Base-by-base conservation (phyloP, 2,113 vertebrate species). In the Forbesichthys agassizii region DNA sequence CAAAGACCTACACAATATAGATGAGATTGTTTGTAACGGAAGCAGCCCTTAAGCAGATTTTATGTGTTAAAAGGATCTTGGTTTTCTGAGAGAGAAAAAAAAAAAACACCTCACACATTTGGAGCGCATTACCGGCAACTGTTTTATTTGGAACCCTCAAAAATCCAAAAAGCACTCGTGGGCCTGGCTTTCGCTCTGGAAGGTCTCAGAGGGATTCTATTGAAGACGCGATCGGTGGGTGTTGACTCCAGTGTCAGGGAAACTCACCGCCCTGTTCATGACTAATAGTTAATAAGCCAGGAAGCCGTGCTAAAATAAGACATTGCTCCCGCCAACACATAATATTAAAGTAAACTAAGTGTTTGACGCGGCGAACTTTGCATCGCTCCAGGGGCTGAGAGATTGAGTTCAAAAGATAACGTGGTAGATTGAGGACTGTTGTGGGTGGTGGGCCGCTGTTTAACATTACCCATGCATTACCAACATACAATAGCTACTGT, bases 101-200 rank as follows among this genome's bases (percentile, higher is more conserved):
- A 27, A 10, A 52, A 42, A 8, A 5, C 7, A 42, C 36, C 36
- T 6, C 36, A 46, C 33, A 14, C 13, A 54, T 16, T n/a, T n/a
- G 13, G 6, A 54, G 49, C 13, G 68, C 14, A 69, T 9, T 63
- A 56, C 64, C 48, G 16, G 13, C 14, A 65, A 33, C 54, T 61
- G 55, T 52, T 59, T 18, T 42, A 42, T 42, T 42, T 42, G 49
- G 49, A 69, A 42, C 57, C 6, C 56, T 20, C 2, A 4, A 42
- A 33, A 1, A 36, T 68, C 52, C 71, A 42, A 47, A 42, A 63
- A 71, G 67, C 27, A 72, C 64, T 63, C 61, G 78, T 73, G 64
- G 66, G 47, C 16, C 75, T 5, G 27, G 13, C 27, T 80, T 81
- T 75, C 78, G 70, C 66, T 66, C 11, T 54, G 71, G 65, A 60